Base-by-base conservation (phyloP, 2,888 invertebrate genomes). In the Synergus umbraculus region DNA sequence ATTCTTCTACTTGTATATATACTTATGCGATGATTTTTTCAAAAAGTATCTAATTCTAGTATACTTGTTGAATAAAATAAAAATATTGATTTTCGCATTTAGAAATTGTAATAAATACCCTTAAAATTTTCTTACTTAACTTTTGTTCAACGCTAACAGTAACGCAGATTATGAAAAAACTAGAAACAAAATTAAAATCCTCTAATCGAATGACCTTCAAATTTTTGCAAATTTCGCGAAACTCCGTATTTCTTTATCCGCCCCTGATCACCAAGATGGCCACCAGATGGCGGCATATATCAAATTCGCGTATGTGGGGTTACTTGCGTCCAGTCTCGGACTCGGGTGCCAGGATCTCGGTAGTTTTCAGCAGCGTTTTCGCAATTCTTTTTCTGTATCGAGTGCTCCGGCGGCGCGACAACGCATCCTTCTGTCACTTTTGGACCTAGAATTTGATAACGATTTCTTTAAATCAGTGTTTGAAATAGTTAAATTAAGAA, bases 251-350 rank as follows among this genome's bases (percentile, higher is more conserved):
- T 15, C 13, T 54, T 13, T 8, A 15, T 76, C 2, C 15, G 22
- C 15, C 43, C 58, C 13, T 44, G 13, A 15, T 15, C 60, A 22
- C 22, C 66, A 37, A 37, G 8, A n/a, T 54, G n/a, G n/a, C n/a
- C 7, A 54, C n/a, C 54, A 81, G 79, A 79, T 79, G 81, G 76
- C 79, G 78, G 54, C 76, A 22, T 8, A 46, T 49, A 7, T 22
- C 10, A 18, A n/a, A n/a, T 54, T 54, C 54, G 54, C 54, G 54
- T 54, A 15, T 54, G 54, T 54, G 54, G n/a, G 44, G 46, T 67
- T 44, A 69, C 69, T 46, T 46, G 69, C 69, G 69, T 69, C 69
- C 69, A 66, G 66, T 66, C 43, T 66, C 43, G 66, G 15, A 43
- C 43, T 66, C 1, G 15, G 29, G 13, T 37, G 64, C 37, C 13